phyloP scores from a whole-genome alignment of 2,113 vertebrate genomes.

The Dromiciops gliroides region DNA sequence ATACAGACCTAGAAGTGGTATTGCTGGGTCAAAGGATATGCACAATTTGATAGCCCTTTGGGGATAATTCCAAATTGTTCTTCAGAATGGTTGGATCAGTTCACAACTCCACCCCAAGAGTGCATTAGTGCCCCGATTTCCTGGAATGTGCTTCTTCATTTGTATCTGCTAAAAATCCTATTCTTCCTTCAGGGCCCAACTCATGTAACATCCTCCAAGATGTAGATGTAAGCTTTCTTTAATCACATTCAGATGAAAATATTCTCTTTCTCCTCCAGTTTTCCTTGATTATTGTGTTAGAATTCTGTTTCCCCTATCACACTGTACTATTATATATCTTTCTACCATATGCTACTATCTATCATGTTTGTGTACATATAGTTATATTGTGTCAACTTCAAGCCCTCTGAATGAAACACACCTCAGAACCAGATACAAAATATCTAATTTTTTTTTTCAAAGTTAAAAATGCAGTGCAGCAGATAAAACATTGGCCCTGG shows the following conservation, averaged over 20 bases:
- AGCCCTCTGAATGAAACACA: not conserved
- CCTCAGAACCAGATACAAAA: not conserved
- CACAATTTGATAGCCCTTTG: not conserved
- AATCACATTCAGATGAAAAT: not conserved
- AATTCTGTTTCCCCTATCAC: not conserved
- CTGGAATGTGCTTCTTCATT: not conserved
- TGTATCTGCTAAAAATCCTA: not conserved
- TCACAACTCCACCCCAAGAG: not conserved
- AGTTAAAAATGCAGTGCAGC: not conserved
- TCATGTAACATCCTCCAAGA: not conserved
- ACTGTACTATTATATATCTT: not conserved
- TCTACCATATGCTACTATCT: not conserved
- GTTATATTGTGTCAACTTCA: not conserved
- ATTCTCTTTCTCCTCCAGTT: not conserved
- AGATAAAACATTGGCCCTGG: too few relatives aligned
- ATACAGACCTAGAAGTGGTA: not conserved
- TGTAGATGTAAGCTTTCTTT: not conserved
- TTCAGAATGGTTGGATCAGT: not conserved
- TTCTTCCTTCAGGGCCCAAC: not conserved
- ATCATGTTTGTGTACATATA: not conserved
- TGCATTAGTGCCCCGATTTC: not conserved
- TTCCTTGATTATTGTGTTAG: not conserved
- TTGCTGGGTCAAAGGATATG: not conserved
- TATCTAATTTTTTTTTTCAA: not conserved
- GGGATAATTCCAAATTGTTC: not conserved